Evolutionary conservation across 2,797 vertebrate species (phyloP).

Genomic region (Gymnothorax reevesii): DNA sequence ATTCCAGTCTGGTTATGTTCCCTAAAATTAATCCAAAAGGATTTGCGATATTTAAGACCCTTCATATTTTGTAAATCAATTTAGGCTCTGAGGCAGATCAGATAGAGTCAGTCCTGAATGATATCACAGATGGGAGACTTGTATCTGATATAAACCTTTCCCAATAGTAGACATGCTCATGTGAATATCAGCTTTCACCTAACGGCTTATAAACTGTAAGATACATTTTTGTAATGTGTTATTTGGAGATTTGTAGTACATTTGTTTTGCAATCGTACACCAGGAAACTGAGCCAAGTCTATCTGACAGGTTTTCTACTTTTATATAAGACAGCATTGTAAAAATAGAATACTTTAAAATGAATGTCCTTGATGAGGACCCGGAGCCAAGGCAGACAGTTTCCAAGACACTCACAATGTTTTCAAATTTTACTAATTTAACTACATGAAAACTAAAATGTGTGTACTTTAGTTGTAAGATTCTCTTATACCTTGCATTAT

Average conservation of each 20-base stretch:
- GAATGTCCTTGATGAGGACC: not conserved
- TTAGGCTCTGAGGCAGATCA: slow-evolving; percentile 58
- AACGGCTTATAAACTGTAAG: slow-evolving; percentile 64
- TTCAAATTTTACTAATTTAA: not conserved
- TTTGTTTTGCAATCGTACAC: not conserved
- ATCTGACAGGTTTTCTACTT: not conserved
- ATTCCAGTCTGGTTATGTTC: not conserved
- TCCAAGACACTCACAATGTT: not conserved
- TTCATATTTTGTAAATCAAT: slow-evolving; percentile 40
- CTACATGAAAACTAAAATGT: not conserved
- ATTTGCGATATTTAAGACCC: not conserved
- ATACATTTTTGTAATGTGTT: slow-evolving; percentile 47
- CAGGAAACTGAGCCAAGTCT: not conserved
- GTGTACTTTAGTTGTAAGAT: too few relatives aligned
- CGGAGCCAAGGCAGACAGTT: not conserved
- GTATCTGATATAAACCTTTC: slow-evolving; percentile 58
- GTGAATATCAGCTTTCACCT: slow-evolving; percentile 65
- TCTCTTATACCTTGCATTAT: too few relatives aligned
- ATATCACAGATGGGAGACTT: slow-evolving; percentile 54
- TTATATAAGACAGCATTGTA: not conserved
- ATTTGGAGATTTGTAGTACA: not conserved
- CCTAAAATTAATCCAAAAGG: not conserved
- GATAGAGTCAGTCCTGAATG: slow-evolving; percentile 60
- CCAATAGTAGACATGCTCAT: slow-evolving; percentile 55
- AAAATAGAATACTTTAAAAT: not conserved